phyloP scores from a whole-genome alignment of 2,797 vertebrate species.

The Fratercula arctica region DNA sequence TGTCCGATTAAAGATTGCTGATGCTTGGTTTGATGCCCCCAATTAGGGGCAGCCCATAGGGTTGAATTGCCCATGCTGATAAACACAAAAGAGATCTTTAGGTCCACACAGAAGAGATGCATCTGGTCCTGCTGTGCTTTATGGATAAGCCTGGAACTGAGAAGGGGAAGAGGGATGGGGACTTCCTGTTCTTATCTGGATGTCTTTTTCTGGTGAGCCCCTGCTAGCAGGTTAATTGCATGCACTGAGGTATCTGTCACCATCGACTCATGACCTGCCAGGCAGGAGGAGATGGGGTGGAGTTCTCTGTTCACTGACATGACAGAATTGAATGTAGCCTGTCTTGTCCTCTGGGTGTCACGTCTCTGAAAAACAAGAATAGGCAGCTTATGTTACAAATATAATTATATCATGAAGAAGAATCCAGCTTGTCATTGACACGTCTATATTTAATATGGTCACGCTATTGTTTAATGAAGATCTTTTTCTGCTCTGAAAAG shows the following conservation, averaged over 20 bases:
- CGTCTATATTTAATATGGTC: neutral
- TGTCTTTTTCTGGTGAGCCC: neutral
- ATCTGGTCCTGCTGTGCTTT: neutral
- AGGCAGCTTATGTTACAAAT: neutral
- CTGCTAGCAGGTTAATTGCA: conserved; percentile 20
- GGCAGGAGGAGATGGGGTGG: neutral
- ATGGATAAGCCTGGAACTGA: neutral
- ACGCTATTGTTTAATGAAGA: neutral
- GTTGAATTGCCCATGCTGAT: fast-evolving
- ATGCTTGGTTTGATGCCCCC: neutral
- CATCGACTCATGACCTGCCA: neutral
- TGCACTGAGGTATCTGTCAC: neutral
- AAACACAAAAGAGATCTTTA: neutral
- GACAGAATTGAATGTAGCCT: neutral
- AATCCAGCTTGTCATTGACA: neutral
- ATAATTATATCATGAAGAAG: neutral
- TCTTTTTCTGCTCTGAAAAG: neutral
- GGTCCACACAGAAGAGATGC: neutral
- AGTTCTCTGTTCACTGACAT: neutral
- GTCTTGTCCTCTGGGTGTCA: neutral
- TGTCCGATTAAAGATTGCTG: neutral
- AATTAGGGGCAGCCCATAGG: neutral
- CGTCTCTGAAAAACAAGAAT: neutral
- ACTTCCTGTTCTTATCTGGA: neutral
- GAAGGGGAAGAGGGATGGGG: neutral